Evolutionary conservation across 30 jellyfish, hydroid and myxozoan species (phyloP).

Genomic region (Hydra vulgaris): DNA sequence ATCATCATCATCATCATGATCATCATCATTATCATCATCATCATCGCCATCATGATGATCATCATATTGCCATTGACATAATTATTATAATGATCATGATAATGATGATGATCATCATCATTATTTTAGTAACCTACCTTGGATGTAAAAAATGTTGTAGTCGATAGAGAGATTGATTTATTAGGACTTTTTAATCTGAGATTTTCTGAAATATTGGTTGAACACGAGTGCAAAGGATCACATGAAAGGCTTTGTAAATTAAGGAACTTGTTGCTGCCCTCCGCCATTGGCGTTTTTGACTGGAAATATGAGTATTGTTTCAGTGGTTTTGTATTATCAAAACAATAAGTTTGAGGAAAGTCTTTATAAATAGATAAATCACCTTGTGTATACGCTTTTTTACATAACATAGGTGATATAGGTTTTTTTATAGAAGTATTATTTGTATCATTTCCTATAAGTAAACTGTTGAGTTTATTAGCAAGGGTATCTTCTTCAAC

Average conservation of each 20-base stretch:
- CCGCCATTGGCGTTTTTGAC: not conserved
- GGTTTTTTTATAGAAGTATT: not conserved
- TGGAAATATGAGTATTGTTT: not conserved
- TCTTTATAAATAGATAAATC: not conserved
- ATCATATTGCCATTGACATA: not conserved
- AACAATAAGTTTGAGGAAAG: not conserved
- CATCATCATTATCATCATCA: not conserved
- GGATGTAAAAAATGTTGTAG: not conserved
- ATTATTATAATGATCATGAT: not conserved
- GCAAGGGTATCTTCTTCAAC: constrained; percentile 8
- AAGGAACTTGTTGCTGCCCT: not conserved
- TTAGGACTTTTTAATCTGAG: not conserved
- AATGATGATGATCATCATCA: not conserved
- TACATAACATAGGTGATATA: not conserved
- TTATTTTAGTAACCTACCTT: not conserved
- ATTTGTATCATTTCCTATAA: not conserved
- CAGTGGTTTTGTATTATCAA: not conserved
- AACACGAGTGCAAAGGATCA: not conserved
- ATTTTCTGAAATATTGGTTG: not conserved
- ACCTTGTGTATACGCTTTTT: not conserved
- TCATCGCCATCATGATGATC: not conserved
- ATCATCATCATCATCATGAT: not conserved
- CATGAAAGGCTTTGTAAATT: no score
- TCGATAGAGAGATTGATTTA: not conserved
- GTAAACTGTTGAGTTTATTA: not conserved